A percentile compares a stretch with the other conserved stretches of the same genome.
phyloP scores from a whole-genome alignment of 2,797 vertebrate species.

The Pristis pectinata region DNA sequence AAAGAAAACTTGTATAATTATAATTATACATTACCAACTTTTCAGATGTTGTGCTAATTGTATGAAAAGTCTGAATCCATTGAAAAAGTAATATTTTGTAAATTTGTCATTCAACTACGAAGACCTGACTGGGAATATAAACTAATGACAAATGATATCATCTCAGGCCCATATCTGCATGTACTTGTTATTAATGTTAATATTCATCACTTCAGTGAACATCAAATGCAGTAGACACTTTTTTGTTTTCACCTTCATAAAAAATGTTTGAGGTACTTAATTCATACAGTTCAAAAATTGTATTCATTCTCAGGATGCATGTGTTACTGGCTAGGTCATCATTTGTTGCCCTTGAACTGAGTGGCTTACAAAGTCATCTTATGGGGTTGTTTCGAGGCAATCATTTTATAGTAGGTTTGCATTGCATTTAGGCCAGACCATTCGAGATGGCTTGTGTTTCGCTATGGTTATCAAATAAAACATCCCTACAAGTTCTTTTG shows the following conservation, averaged over 20 bases:
- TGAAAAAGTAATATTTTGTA: not conserved
- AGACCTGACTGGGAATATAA: not conserved
- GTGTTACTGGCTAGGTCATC: no score
- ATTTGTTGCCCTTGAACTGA: no score
- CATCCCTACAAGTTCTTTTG: not conserved
- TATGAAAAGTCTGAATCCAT: not conserved
- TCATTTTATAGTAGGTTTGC: no score
- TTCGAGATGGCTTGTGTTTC: not conserved
- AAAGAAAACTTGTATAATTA: constrained; percentile 39
- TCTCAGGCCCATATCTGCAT: not conserved
- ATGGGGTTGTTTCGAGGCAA: no score
- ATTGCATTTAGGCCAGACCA: no score
- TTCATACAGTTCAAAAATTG: not conserved
- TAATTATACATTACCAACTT: not conserved
- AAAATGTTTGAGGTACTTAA: not conserved
- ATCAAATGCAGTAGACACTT: not conserved
- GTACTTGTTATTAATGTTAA: not conserved
- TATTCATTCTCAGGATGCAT: no score
- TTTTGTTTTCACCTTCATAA: not conserved
- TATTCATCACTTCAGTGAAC: not conserved
- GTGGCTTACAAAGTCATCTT: no score
- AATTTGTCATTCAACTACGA: not conserved
- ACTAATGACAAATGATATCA: not conserved
- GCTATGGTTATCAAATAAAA: not conserved
- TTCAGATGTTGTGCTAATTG: not conserved